phyloP scores from a whole-genome alignment of 2,797 vertebrate genomes.

The Cyprinella venusta region DNA sequence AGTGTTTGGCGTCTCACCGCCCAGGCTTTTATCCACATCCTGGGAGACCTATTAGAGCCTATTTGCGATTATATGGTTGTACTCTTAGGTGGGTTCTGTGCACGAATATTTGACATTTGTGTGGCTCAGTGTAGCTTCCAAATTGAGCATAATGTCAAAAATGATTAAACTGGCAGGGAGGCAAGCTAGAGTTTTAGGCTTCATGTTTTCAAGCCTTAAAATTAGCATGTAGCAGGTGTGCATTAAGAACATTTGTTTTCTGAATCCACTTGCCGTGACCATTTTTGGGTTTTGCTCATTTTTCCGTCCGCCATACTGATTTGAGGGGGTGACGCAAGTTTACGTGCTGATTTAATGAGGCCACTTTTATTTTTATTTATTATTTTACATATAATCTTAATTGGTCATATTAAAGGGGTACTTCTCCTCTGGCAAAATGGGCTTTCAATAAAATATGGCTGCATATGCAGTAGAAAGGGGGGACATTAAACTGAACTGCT shows the following conservation, averaged over 20 bases:
- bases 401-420: background rate
- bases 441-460: background rate
- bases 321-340: too few species aligned
- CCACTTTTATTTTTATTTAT: too few species aligned
- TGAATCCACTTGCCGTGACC: too few species aligned
- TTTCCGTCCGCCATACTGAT: too few species aligned
- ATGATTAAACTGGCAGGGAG: background rate
- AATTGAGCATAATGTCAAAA: slow-evolving; percentile 39
- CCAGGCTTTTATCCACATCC: slow-evolving; percentile 52
- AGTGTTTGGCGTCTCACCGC: slow-evolving; percentile 76
- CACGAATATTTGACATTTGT: slow-evolving; percentile 36
- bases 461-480: background rate
- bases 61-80: slow-evolving; percentile 36
- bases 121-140: slow-evolving; percentile 1
- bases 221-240: background rate
- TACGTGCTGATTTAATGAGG: too few species aligned
- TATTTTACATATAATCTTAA: background rate
- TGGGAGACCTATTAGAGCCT: slow-evolving; percentile 47
- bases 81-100: slow-evolving; percentile 35
- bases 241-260: too few species aligned
- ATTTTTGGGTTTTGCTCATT: too few species aligned
- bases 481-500: background rate
- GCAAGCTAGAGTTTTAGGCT: slow-evolving; percentile 3
- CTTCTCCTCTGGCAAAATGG: background rate
- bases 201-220: background rate